Conservation (phyloP, 2,113 vertebrate genomes). For the Heterotis niloticus region DNA sequence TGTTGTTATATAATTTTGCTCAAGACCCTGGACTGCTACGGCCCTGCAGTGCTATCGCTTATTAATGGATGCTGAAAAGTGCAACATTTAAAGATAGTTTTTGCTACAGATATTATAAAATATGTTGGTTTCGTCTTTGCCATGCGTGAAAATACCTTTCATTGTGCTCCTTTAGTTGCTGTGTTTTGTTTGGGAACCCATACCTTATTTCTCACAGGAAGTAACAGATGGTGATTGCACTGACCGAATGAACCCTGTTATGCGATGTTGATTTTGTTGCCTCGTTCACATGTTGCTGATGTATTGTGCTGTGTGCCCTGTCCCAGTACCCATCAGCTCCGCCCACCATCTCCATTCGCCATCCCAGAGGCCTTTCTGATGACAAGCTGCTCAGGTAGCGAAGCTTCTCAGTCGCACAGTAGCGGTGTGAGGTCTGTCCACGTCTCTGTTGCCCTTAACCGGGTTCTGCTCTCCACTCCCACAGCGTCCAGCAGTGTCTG, state of each 20-base stretch:
- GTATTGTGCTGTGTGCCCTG: neutral
- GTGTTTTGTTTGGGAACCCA: too few species aligned
- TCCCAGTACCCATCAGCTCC: slow-evolving; percentile 56
- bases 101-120: too few species aligned
- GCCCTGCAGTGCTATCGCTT: too few species aligned
- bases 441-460: neutral
- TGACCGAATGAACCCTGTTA: neutral
- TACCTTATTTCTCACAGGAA: too few species aligned
- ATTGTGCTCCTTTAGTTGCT: too few species aligned
- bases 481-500: slow-evolving; percentile 61
- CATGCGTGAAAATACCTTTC: too few species aligned
- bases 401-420: neutral
- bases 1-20: too few species aligned
- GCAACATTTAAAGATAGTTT: too few species aligned
- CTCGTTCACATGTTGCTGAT: neutral
- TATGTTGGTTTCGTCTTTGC: too few species aligned
- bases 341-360: slow-evolving; percentile 73
- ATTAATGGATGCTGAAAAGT: too few species aligned
- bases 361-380: slow-evolving; percentile 88
- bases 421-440: neutral
- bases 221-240: too few species aligned
- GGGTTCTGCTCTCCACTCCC: neutral
- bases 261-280: neutral
- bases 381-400: slow-evolving; percentile 84
- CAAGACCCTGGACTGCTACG: too few species aligned